Evolutionary conservation across 2,113 vertebrate species (phyloP).

Genomic region (Macroglossus sobrinus): DNA sequence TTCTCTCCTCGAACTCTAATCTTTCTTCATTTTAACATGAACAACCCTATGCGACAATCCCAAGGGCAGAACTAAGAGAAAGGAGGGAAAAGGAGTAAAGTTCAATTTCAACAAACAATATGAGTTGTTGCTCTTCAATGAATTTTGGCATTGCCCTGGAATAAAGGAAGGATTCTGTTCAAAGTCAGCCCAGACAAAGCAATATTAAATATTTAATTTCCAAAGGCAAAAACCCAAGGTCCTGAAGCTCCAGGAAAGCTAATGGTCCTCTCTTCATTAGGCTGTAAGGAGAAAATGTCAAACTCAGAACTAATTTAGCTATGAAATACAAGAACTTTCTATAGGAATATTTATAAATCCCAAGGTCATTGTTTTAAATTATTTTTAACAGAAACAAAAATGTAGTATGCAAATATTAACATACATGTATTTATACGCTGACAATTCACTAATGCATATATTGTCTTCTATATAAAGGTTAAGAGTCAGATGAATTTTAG

Average conservation of each 20-base stretch:
- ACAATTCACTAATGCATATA: neutral
- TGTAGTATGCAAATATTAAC: neutral
- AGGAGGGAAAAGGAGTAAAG: conserved; percentile 14
- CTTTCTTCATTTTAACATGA: conserved; percentile 84
- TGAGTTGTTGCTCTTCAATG: conserved; percentile 69
- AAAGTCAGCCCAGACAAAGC: conserved; percentile 75
- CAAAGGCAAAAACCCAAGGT: conserved; percentile 65
- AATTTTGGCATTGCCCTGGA: conserved; percentile 73
- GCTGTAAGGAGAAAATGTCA: conserved; percentile 44
- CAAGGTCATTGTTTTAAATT: neutral
- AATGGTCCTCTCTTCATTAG: conserved; percentile 57
- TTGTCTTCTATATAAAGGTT: neutral
- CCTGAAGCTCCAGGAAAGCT: conserved; percentile 64
- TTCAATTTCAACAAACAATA: conserved; percentile 73
- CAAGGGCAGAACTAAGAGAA: conserved; percentile 19
- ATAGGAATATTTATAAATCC: neutral
- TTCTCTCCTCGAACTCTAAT: conserved; percentile 81
- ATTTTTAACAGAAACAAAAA: conserved; percentile 3
- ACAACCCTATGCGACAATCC: conserved; percentile 74
- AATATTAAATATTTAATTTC: conserved; percentile 84
- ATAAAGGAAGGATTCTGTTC: conserved; percentile 72
- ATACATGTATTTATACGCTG: neutral
- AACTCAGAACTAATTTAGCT: conserved; percentile 26
- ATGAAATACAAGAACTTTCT: neutral
- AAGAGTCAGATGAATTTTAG: neutral